A percentile compares a stretch with the other conserved stretches of the same genome.
Evolutionary conservation across 2,797 vertebrate species (phyloP).

Genomic region (Triplophysa bombifrons): DNA sequence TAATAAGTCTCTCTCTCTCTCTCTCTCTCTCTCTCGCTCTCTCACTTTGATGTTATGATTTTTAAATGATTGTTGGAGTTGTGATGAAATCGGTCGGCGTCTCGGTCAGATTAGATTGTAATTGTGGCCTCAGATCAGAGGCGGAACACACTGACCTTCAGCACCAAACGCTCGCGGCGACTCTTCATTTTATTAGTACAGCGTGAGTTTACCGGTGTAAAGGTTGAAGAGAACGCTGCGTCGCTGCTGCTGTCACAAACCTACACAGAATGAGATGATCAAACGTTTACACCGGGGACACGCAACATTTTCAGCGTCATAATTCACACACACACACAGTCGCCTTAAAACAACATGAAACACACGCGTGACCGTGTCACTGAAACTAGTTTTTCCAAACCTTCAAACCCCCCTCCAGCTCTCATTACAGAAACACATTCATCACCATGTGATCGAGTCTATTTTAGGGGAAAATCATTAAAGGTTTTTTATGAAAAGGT

Average conservation of each 20-base stretch:
- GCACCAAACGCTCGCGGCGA: not conserved
- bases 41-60: constrained; percentile 20
- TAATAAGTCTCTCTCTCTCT: constrained; percentile 16
- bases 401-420: too few species aligned
- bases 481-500: too few species aligned
- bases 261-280: not conserved
- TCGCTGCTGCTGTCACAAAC: not conserved
- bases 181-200: not conserved
- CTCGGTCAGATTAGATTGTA: constrained; percentile 40
- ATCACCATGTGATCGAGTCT: not conserved
- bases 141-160: constrained; percentile 46
- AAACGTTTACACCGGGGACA: not conserved
- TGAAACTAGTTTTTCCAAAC: not conserved
- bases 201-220: constrained; percentile 7
- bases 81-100: not conserved
- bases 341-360: too few species aligned
- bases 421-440: not conserved
- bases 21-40: not conserved
- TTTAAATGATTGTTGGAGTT: not conserved
- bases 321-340: not conserved
- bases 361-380: not conserved
- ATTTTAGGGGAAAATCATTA: not conserved
- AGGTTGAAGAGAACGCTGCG: not conserved
- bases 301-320: not conserved
- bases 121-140: constrained; percentile 30